These are phyloP conservation scores for Brachionus rotundiformis DNA, from an alignment of 1,140 invertebrate genomes.

Conservation along the genomic window DNA sequence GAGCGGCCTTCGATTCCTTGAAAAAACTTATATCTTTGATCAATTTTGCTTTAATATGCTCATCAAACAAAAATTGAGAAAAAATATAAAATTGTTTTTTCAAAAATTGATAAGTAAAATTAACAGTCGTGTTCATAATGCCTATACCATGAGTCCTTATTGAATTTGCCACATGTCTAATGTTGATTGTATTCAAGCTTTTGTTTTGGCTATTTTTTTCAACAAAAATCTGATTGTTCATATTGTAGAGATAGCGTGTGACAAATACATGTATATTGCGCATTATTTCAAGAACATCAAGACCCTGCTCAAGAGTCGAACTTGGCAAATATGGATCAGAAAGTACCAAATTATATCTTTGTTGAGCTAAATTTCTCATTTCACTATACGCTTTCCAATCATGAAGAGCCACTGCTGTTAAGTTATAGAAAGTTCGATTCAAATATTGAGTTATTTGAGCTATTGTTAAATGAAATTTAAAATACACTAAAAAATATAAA, in stretches of 20 bases:
- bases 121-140: conserved; percentile 90
- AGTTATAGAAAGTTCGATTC: conserved; percentile 91
- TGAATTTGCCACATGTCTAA: conserved; percentile 92
- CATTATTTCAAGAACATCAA: conserved; percentile 98
- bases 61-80: conserved; percentile 96
- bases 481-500: conserved; percentile 8
- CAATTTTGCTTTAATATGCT: conserved; percentile 92
- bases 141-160: conserved; percentile 95
- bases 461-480: conserved; percentile 60
- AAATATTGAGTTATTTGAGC: conserved; percentile 83
- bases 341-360: conserved; percentile 79
- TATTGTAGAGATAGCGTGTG: conserved; percentile 87
- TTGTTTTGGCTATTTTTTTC: conserved; percentile 88
- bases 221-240: conserved; percentile 95
- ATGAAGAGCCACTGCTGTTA: conserved; percentile 92
- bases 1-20: conserved; percentile 68
- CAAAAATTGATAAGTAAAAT: conserved; percentile 80
- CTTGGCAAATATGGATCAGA: conserved; percentile 89
- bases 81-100: conserved; percentile 89
- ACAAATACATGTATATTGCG: conserved; percentile 94
- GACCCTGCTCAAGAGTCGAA: conserved; percentile 90
- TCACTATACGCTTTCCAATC: conserved; percentile 96
- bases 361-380: conserved; percentile 86
- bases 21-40: conserved; percentile 82
- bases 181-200: conserved; percentile 91